Base-by-base conservation (phyloP, 1,140 invertebrate genomes). In the Lineus longissimus region DNA sequence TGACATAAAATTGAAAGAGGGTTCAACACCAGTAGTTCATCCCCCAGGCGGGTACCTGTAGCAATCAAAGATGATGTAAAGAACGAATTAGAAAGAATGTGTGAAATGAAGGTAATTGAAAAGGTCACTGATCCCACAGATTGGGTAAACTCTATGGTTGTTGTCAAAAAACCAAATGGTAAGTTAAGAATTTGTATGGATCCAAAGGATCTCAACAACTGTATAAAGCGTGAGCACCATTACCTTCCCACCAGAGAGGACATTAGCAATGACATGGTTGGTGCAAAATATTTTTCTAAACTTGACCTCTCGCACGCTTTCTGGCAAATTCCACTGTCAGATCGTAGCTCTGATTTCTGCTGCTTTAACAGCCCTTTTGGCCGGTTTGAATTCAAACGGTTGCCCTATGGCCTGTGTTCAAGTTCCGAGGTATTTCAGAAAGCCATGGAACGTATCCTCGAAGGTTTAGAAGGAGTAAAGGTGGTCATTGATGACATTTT, bases 361-460 rank as follows among this genome's bases (percentile, higher is more conserved):
- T 83, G 83, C 25, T 84, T 85, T 70, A 75, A 77, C n/a, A 74
- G 72, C 1, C 80, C 80, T 13, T 84, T 80, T 75, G 82, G 76
- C 25, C 61, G 75, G 36, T 80, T 67, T 61, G 69, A 69, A 54
- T 78, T 75, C 63, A 55, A 68, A 22, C 68, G 78, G 36, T 58
- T 82, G 22, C 80, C 81, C 2, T 84, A 83, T 70, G 79, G 82
- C 15, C 65, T 84, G n/a, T 58, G 13, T 1, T 45, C 40, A 25
- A 61, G 61, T 1, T 30, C 40, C 0, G 64, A 69, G 60, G 57
- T 68, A 27, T 63, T 60, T 36, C 57, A 66, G 23, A 55, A 54
- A 45, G 27, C 27, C 30, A 41, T 65, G 17, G 55, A 62, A 0
- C 36, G 51, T 22, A 19, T 65, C 1, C 40, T 65, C 19, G 45